Evolutionary conservation across 1,140 invertebrate genomes (phyloP).

Genomic region (Phenacoccus solenopsis): DNA sequence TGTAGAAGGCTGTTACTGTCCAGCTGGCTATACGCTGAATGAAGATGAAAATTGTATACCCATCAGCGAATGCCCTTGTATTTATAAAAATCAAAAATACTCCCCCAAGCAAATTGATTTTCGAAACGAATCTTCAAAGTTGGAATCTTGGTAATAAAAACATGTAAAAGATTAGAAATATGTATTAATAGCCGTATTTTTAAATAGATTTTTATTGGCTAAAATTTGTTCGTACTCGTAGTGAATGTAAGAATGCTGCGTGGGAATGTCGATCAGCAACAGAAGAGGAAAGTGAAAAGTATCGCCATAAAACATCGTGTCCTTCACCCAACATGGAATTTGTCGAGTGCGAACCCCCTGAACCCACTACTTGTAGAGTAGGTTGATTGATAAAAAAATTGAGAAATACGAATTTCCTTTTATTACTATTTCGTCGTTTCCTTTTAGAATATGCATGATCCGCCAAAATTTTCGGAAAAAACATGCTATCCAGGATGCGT

Average conservation of each 20-base stretch:
- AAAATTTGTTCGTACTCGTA: constrained; percentile 28
- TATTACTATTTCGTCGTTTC: neutral
- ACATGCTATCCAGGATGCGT: constrained; percentile 63
- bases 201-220: constrained; percentile 4
- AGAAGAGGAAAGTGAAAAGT: constrained; percentile 44
- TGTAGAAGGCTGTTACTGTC: constrained; percentile 80
- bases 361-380: constrained; percentile 65
- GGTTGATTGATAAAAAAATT: neutral
- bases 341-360: constrained; percentile 57
- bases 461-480: constrained; percentile 33
- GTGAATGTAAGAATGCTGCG: constrained; percentile 55
- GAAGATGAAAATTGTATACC: constrained; percentile 59
- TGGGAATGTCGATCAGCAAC: constrained; percentile 60
- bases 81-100: constrained; percentile 55
- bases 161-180: neutral
- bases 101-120: constrained; percentile 43
- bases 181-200: neutral
- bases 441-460: constrained; percentile 55
- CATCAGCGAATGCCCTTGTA: constrained; percentile 60
- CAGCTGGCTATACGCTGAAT: constrained; percentile 56
- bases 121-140: neutral
- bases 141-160: neutral
- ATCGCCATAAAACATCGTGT: constrained; percentile 25
- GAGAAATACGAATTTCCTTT: neutral
- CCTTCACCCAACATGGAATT: constrained; percentile 47